These are phyloP conservation scores for Neomorphus geoffroyi DNA, from an alignment of 2,797 vertebrate species.

Conservation along the genomic window DNA sequence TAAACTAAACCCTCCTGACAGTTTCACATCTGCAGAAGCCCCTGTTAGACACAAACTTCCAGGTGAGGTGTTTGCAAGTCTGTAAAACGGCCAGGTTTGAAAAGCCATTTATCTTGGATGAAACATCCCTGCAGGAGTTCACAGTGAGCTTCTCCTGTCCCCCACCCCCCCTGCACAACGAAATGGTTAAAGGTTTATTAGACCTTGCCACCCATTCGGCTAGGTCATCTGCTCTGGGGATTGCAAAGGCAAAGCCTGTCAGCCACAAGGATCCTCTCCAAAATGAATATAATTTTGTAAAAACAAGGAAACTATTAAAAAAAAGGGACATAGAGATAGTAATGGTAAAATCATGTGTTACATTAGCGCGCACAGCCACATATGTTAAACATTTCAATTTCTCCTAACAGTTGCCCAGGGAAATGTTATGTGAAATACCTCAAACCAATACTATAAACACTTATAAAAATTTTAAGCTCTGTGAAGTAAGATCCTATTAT, in stretches of 20 bases:
- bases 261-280: background rate
- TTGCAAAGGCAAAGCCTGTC: background rate
- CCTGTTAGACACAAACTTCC: background rate
- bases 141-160: background rate
- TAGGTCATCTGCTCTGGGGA: background rate
- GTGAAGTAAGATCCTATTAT: slow-evolving; percentile 23
- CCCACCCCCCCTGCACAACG: background rate
- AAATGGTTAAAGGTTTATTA: background rate
- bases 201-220: background rate
- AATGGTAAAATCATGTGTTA: slow-evolving; percentile 20
- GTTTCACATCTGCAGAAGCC: slow-evolving; percentile 15
- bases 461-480: slow-evolving; percentile 29
- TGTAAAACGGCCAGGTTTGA: slow-evolving; percentile 16
- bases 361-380: background rate
- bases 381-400: slow-evolving; percentile 42
- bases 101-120: background rate
- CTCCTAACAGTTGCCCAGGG: slow-evolving; percentile 37
- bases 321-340: background rate
- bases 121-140: background rate
- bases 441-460: slow-evolving; percentile 49
- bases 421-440: slow-evolving; percentile 37
- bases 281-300: background rate
- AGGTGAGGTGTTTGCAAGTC: background rate
- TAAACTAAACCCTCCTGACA: slow-evolving; percentile 6
- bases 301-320: background rate